Percentiles rank a stretch among this genome's conserved stretches.
phyloP scores from a whole-genome alignment of 2,888 invertebrate genomes.

The Phengaris alcon region DNA sequence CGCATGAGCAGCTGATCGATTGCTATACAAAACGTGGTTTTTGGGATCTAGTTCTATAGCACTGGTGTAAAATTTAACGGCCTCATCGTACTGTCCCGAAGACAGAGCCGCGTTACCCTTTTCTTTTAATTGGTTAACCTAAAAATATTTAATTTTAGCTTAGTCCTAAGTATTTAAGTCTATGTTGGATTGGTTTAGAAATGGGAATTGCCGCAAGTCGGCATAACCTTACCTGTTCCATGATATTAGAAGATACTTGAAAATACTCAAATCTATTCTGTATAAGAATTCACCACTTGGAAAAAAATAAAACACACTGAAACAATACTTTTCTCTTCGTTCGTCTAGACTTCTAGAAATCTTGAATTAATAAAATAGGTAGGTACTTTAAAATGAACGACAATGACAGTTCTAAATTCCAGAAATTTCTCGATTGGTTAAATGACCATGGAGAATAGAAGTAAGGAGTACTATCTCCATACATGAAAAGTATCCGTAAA shows the following conservation, averaged over 20 bases:
- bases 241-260: conserved; percentile 45
- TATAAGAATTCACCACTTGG: conserved; percentile 8
- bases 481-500: too few relatives aligned
- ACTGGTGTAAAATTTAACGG: conserved; percentile 87
- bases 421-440: conserved; percentile 64
- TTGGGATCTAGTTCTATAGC: conserved; percentile 88
- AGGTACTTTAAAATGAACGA: conserved; percentile 42
- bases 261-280: conserved; percentile 28
- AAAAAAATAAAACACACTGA: background rate
- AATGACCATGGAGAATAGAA: too few relatives aligned
- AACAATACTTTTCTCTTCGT: conserved; percentile 9
- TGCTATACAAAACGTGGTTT: conserved; percentile 94
- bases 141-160: conserved; percentile 45
- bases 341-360: conserved; percentile 34
- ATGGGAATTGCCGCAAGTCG: conserved; percentile 41
- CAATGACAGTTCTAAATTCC: conserved; percentile 62
- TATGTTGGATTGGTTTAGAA: conserved; percentile 31
- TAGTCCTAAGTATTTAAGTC: conserved; percentile 31
- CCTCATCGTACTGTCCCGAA: conserved; percentile 87
- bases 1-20: conserved; percentile 94
- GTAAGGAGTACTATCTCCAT: too few relatives aligned
- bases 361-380: conserved; percentile 35
- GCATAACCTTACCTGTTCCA: conserved; percentile 76
- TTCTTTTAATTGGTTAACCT: conserved; percentile 91
- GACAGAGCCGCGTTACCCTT: conserved; percentile 92